These are phyloP conservation scores for Sphaerophoria taeniata DNA, from an alignment of 2,888 invertebrate species.

Conservation along the genomic window DNA sequence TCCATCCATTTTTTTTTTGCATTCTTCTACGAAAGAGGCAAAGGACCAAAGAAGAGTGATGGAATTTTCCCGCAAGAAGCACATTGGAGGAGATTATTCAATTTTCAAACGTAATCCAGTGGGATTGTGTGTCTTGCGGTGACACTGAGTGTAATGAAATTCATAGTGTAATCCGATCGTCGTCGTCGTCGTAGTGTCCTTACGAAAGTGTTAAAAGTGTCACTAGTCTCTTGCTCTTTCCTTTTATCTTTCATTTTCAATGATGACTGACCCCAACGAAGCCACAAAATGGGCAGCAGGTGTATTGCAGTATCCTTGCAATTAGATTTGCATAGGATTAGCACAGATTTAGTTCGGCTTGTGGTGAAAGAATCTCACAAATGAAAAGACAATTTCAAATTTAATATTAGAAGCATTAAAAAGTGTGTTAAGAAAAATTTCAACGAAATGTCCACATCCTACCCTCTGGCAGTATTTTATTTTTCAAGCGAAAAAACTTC, in stretches of 20 bases:
- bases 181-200: too few species aligned
- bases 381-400: background rate
- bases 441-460: constrained; percentile 28
- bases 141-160: constrained; percentile 70
- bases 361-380: background rate
- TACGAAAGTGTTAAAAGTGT: constrained; percentile 65
- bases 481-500: background rate
- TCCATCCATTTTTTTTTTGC: too few species aligned
- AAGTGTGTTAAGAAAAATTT: background rate
- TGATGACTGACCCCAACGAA: background rate
- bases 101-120: constrained; percentile 69
- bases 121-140: constrained; percentile 57
- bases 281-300: constrained; percentile 16
- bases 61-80: constrained; percentile 59
- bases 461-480: constrained; percentile 16
- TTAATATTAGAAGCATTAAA: background rate
- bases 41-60: constrained; percentile 16
- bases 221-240: constrained; percentile 17
- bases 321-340: constrained; percentile 63
- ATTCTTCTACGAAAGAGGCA: too few species aligned
- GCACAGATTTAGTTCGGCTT: constrained; percentile 19
- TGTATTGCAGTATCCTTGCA: constrained; percentile 27
- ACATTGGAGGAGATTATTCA: constrained; percentile 64
- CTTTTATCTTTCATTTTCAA: background rate
- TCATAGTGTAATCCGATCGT: constrained; percentile 70